Evolutionary conservation across 2,797 vertebrate species (phyloP).

Genomic region (Prionace glauca): DNA sequence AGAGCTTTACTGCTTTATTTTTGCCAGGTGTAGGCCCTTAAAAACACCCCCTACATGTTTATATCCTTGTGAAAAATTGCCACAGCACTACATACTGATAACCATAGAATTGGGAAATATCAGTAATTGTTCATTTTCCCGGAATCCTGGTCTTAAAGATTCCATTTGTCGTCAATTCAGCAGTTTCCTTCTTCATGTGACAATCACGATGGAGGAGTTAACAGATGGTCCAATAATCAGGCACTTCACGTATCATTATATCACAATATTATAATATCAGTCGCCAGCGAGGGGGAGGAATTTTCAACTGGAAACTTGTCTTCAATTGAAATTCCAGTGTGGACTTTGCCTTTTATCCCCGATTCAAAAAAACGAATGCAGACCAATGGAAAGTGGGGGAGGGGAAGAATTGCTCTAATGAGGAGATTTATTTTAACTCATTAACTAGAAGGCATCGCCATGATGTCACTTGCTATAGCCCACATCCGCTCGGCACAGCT

Average conservation of each 20-base stretch:
- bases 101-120: neutral
- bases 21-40: neutral
- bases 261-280: neutral
- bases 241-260: neutral
- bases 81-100: neutral
- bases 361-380: conserved; percentile 4
- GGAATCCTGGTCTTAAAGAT: neutral
- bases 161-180: neutral
- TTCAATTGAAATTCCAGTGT: neutral
- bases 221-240: neutral
- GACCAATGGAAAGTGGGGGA: neutral
- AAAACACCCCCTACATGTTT: neutral
- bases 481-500: neutral
- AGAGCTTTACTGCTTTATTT: neutral
- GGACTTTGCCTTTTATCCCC: neutral
- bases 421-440: conserved; percentile 28
- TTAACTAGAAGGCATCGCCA: neutral
- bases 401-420: neutral
- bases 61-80: neutral
- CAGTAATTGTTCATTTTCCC: neutral
- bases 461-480: conserved; percentile 28
- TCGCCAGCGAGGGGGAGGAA: neutral
- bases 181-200: neutral
- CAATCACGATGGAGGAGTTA: conserved; percentile 7
- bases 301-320: neutral